Base-by-base conservation (phyloP, 2,113 vertebrate genomes). In the Lycaon pictus region DNA sequence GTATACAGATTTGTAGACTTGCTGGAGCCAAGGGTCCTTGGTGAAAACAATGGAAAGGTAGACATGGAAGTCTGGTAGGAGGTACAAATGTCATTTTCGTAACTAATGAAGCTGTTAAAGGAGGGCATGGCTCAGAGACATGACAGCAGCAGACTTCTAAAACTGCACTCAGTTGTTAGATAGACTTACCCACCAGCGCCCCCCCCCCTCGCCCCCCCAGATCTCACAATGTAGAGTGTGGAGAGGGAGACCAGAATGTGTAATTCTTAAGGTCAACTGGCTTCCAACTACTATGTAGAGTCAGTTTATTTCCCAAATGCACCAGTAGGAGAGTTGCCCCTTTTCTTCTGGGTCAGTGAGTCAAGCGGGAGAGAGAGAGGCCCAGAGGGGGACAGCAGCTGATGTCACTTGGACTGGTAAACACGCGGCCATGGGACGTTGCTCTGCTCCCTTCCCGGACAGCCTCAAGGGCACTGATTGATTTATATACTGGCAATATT, bases 341-440 rank as follows among this genome's bases (percentile, higher is more conserved):
- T 93, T 88, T 63, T 90, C 86, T 67, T 94, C 77, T 85, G 43
- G 76, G 77, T 43, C 88, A 95, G 51, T 86, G 85, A 95, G 65
- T 85, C 95, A 96, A 67, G 35, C 11, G 0, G 4, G 22, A 43
- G 55, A 93, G 23, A 81, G 23, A 81, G 29, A 91, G 29, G 43
- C 65, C 85, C 82, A 83, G 23, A 72, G 48, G 35, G 13, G 76
- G 96, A 71, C 48, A 80, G 27, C 22, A 58, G 58, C 62, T 80
- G 48, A 67, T 72, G 67, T 89, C 35, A 81, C 55, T 25, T 32
- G 25, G 55, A 81, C 48, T 63, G 20, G 29, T 19, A 62, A 94
- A 82, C 71, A 32, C 29, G 43, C 12, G 88, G 74, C 12, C 74
- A 20, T 60, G 32, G 19, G 92, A 93, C 58, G 13, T 23, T 62